Conservation (phyloP, 2,113 vertebrate species). For the Bambusicola thoracicus region DNA sequence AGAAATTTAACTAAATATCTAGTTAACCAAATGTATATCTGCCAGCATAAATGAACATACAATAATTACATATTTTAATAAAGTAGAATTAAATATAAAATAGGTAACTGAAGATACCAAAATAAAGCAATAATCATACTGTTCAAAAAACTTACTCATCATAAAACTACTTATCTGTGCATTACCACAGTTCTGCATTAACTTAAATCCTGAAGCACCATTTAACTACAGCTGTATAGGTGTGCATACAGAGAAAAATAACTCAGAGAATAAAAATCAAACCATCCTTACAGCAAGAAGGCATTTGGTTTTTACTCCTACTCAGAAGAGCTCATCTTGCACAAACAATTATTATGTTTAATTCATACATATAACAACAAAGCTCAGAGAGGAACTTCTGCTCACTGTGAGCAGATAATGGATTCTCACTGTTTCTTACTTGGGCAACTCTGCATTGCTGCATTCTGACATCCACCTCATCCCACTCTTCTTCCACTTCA, state of each 20-base stretch:
- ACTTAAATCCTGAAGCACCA: neutral
- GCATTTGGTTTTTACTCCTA: neutral
- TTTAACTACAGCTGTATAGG: neutral
- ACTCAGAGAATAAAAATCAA: neutral
- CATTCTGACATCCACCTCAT: slow-evolving; percentile 93
- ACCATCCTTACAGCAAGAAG: neutral
- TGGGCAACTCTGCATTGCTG: slow-evolving; percentile 89
- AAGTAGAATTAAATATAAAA: neutral
- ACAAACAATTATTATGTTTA: neutral
- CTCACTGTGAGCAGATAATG: neutral
- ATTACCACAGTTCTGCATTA: neutral
- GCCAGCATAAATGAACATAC: neutral
- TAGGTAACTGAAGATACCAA: neutral
- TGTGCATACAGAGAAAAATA: neutral
- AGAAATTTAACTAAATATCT: neutral
- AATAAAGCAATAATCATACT: neutral
- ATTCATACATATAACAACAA: neutral
- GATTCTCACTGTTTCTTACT: slow-evolving; percentile 72
- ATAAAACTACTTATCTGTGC: neutral
- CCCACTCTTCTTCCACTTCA: slow-evolving; percentile 96
- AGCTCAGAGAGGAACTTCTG: neutral
- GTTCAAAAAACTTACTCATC: neutral
- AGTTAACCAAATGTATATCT: neutral
- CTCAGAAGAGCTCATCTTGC: neutral
- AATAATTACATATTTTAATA: neutral